These are phyloP conservation scores for Sebastes schlegelii DNA, from an alignment of 2,113 vertebrate genomes.

Conservation along the genomic window DNA sequence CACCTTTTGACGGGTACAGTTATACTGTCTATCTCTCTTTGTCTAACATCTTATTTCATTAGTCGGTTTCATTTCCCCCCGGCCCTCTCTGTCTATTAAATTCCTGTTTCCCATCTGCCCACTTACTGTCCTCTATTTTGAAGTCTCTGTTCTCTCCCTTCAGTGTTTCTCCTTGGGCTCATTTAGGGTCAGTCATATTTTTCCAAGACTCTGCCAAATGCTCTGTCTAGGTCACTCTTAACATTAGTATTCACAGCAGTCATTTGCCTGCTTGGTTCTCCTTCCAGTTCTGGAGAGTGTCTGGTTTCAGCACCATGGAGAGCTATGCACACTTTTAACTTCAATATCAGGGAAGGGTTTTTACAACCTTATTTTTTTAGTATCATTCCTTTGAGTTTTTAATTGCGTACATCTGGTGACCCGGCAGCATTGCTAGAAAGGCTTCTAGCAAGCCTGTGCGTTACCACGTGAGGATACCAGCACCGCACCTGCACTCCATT, in stretches of 20 bases:
- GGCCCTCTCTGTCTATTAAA: conserved; percentile 40
- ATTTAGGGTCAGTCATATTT: conserved; percentile 58
- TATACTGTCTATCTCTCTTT: conserved; percentile 25
- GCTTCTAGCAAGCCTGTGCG: background rate
- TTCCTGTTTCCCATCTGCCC: conserved; percentile 40
- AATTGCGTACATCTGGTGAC: background rate
- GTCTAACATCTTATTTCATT: conserved; percentile 48
- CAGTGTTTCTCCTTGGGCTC: conserved; percentile 53
- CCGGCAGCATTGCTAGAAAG: background rate
- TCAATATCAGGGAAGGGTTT: background rate
- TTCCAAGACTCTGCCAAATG: conserved; percentile 54
- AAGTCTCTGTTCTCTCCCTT: conserved; percentile 35
- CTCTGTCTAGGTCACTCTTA: conserved; percentile 56
- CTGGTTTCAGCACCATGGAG: conserved; percentile 50
- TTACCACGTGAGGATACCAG: background rate
- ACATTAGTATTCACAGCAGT: conserved; percentile 71
- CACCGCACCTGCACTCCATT: background rate
- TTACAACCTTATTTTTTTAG: background rate
- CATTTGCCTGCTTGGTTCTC: conserved; percentile 44
- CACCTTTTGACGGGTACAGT: conserved; percentile 8
- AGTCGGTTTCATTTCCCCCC: conserved; percentile 45
- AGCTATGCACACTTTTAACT: background rate
- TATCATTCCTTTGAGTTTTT: background rate
- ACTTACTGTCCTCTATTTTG: conserved; percentile 47
- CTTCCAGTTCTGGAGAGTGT: conserved; percentile 26